Percentiles rank a stretch among this genome's conserved stretches.
These are phyloP conservation scores for Montifringilla adamsi DNA, from an alignment of 2,113 vertebrate species.

Conservation along the genomic window DNA sequence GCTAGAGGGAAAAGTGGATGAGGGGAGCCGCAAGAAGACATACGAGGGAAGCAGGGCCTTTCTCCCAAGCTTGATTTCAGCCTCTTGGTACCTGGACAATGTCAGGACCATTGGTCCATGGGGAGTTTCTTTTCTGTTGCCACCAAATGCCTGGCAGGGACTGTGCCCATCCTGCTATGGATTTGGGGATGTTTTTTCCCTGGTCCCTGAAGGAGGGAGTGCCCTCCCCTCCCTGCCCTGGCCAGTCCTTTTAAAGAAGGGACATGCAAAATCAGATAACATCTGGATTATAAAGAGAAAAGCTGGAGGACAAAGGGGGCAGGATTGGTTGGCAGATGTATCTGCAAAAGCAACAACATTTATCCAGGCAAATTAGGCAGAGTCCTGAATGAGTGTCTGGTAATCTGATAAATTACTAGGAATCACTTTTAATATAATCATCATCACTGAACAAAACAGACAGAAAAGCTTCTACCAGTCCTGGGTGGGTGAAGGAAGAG, in stretches of 20 bases:
- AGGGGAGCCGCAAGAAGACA: fast-evolving
- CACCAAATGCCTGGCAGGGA: neutral
- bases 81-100: neutral
- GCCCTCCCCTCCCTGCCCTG: neutral
- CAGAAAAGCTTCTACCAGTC: neutral
- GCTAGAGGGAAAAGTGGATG: neutral
- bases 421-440: neutral
- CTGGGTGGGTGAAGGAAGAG: neutral
- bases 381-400: no score
- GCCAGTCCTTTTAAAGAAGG: neutral
- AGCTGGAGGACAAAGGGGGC: neutral
- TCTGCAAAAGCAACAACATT: neutral
- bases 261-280: neutral
- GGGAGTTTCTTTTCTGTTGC: neutral
- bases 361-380: no score
- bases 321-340: neutral
- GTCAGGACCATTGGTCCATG: neutral
- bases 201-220: neutral
- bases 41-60: neutral
- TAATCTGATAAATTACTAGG: no score
- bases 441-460: neutral
- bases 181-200: neutral
- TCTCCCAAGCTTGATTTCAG: neutral
- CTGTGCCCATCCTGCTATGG: neutral
- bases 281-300: neutral